Percentiles rank a stretch among this genome's conserved stretches.
Evolutionary conservation across 1,140 invertebrate species (phyloP).

Genomic region (Drosophila biarmipes): DNA sequence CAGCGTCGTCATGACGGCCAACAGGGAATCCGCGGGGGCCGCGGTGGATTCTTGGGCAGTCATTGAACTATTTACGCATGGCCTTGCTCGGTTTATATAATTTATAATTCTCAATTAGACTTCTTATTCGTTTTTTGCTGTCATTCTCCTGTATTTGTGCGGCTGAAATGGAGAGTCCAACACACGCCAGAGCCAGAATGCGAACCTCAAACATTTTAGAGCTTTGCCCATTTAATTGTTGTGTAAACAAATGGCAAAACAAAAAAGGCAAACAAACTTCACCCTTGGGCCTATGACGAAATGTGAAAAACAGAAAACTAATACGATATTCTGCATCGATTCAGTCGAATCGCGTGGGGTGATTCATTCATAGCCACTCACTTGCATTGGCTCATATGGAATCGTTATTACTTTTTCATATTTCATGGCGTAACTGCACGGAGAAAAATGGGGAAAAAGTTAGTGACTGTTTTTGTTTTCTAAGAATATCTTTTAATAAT

Average conservation of each 20-base stretch:
- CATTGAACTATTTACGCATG: constrained; percentile 78
- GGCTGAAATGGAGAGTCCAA: constrained; percentile 1
- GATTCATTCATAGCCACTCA: constrained; percentile 42
- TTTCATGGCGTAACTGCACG: constrained; percentile 13
- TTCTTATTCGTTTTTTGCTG: constrained; percentile 13
- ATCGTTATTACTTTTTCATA: neutral
- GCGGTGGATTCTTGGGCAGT: constrained; percentile 55
- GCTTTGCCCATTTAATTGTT: constrained; percentile 66
- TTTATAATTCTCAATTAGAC: constrained; percentile 54
- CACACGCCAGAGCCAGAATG: neutral
- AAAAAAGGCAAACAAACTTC: constrained; percentile 16
- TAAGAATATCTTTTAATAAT: neutral
- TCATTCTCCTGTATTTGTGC: constrained; percentile 10
- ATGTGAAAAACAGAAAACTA: constrained; percentile 12
- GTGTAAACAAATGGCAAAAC: constrained; percentile 59
- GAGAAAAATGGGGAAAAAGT: neutral
- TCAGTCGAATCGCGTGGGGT: constrained; percentile 38
- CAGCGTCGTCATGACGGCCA: constrained; percentile 52
- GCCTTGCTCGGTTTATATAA: constrained; percentile 67
- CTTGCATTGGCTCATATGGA: constrained; percentile 10
- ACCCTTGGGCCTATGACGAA: constrained; percentile 36
- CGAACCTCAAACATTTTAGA: constrained; percentile 47
- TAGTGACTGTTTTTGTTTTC: too few relatives aligned
- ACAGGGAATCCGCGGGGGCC: constrained; percentile 19
- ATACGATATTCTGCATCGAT: constrained; percentile 45